These are phyloP conservation scores for Amblyopsis hoosieri DNA, from an alignment of 2,797 vertebrate species.

Conservation along the genomic window DNA sequence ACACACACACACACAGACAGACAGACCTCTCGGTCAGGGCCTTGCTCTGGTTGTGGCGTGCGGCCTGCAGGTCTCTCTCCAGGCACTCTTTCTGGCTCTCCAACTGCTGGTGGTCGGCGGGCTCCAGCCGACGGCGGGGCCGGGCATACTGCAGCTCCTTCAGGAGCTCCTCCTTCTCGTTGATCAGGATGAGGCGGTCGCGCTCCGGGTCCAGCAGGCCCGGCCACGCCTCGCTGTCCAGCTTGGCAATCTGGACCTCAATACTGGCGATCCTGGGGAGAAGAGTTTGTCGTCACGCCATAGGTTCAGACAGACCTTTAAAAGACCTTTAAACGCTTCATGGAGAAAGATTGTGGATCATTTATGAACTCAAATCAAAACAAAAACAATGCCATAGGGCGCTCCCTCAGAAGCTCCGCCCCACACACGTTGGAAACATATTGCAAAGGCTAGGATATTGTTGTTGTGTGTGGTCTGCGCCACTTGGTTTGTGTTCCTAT, in stretches of 20 bases:
- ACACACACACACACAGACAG: slow-evolving; percentile 1
- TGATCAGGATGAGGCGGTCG: slow-evolving; percentile 94
- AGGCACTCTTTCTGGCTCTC: slow-evolving; percentile 87
- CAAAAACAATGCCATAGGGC: too few relatives aligned
- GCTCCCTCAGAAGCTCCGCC: too few relatives aligned
- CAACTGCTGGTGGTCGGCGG: slow-evolving; percentile 86
- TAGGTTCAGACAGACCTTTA: too few relatives aligned
- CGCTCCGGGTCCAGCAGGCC: slow-evolving; percentile 93
- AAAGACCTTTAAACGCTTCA: too few relatives aligned
- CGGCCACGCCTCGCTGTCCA: slow-evolving; percentile 96
- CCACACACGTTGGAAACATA: too few relatives aligned
- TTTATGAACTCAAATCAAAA: too few relatives aligned
- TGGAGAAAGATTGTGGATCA: neutral
- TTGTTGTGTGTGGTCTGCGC: too few relatives aligned
- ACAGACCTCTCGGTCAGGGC: slow-evolving; percentile 90
- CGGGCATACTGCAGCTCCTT: slow-evolving; percentile 92
- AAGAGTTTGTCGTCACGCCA: too few relatives aligned
- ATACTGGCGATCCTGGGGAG: slow-evolving; percentile 88
- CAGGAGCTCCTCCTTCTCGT: slow-evolving; percentile 95
- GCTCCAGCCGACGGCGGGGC: slow-evolving; percentile 84
- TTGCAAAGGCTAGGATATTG: too few relatives aligned
- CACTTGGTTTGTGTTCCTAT: too few relatives aligned
- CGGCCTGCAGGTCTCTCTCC: slow-evolving; percentile 91
- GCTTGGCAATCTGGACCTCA: slow-evolving; percentile 93
- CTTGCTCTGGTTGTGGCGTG: slow-evolving; percentile 94